Evolutionary conservation across 2,113 vertebrate genomes (phyloP), one percentile per base, ranked within the genome.

Genomic region (Sterrhoptilus dennistouni): DNA sequence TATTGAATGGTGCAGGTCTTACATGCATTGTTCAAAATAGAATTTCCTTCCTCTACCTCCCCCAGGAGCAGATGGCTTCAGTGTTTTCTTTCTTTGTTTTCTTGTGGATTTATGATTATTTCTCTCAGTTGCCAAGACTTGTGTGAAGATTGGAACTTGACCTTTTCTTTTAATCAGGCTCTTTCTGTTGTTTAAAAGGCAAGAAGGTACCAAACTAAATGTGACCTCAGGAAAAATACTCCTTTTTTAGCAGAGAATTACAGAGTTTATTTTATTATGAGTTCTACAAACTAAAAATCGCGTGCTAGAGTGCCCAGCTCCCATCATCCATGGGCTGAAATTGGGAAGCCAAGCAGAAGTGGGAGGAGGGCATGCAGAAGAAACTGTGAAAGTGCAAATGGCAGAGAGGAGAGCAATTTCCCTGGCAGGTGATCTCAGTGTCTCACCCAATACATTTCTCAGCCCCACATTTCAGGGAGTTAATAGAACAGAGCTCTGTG

Each of bases 1-100:
- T 78, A 79, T 71, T 95, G 87, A 95, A 89, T 76, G 77, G 87
- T 61, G 29, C 61, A 65, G 63, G n/a, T 93, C 81, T 70, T 90
- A 86, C 57, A 53, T 28, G 63, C 31, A 29, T 65, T 94, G 70
- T 80, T 92, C 74, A 87, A 75, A 88, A 76, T 5, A 79, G 59
- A 82, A 87, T 76, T 87, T 94, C 61, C 70, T 81, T 95, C 87
- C 61, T 57, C 27, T 94, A 12, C 74, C 38, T 78, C 54, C 45
- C 66, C 15, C 56, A 27, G 78, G 82, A 87, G 57, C 53, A 69
- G 61, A 56, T 56, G 56, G 57, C 61, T 87, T 76, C 82, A 57
- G 31, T 52, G 31, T 61, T 87, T 79, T 50, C 64, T 82, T 70
- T 33, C 47, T 91, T 95, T 79, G 65, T 91, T 95, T 94, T 95